Evolutionary conservation across 2,113 vertebrate species (phyloP), one percentile per base, ranked within the genome.

Genomic region (Phalacrocorax pelagicus): DNA sequence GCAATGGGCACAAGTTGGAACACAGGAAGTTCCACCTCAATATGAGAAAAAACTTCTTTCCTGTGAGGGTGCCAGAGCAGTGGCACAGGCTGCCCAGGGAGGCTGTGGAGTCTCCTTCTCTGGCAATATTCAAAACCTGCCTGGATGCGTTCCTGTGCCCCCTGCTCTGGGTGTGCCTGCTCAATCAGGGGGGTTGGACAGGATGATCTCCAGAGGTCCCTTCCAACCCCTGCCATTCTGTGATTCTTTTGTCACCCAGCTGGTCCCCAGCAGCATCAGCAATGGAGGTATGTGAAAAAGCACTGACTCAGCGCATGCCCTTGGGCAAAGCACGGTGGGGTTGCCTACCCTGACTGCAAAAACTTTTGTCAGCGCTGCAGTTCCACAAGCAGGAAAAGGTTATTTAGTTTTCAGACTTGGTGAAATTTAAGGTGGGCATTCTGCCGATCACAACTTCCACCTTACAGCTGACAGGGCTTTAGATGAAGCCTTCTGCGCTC

Each of bases 301-400:
- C 49, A 16, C 20, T 4, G 6, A 26, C 5, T 69, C 59, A 70
- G 0, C 3, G 0, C 0, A 0, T 15, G 65, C 26, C 44, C 71
- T 52, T 5, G 12, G 38, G 36, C n/a, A 81, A 83, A 77, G 22
- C 67, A 38, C 4, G 3, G 23, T 10, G 5, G 1, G 7, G 15
- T 18, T 3, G 8, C 74, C 29, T 12, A 3, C 8, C 6, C 29
- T 11, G 44, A 24, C 44, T 15, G 52, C 61, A 82, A 32, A 17
- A 15, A 38, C 44, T 11, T 11, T 11, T 21, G 26, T 26, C 18
- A 70, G 86, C 3, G 3, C 44, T 38, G 36, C 0, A 0, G 44
- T 38, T 52, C 26, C 54, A 73, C 0, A 0, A 65, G 30, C 47
- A 78, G 12, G 21, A 54, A 54, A 47, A 49, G 5, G 4, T 15